A percentile compares a stretch with the other conserved stretches of the same genome.
phyloP scores from a whole-genome alignment of 2,797 vertebrate genomes.

The Phoxinus dragarum region DNA sequence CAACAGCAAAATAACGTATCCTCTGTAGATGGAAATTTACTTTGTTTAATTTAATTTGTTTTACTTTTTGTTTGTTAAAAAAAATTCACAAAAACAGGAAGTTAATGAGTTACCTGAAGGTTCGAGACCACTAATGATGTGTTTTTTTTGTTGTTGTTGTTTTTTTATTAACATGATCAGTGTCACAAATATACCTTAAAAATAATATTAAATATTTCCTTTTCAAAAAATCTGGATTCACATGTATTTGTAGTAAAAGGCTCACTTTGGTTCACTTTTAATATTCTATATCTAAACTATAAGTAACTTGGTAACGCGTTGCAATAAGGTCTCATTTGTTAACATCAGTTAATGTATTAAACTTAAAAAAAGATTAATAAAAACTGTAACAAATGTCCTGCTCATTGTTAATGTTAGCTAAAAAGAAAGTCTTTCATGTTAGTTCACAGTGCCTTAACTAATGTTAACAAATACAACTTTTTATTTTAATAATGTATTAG shows the following conservation, averaged over 20 bases:
- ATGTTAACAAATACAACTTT: too few relatives aligned
- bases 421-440: too few relatives aligned
- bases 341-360: too few relatives aligned
- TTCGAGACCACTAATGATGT: neutral
- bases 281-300: neutral
- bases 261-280: neutral
- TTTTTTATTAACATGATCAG: neutral
- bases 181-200: neutral
- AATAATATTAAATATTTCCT: neutral
- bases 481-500: too few relatives aligned
- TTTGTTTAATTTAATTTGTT: too few relatives aligned
- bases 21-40: conserved; percentile 54
- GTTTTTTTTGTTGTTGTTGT: neutral
- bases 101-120: neutral
- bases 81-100: neutral
- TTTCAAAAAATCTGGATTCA: neutral
- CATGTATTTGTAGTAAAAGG: neutral
- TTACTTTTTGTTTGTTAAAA: too few relatives aligned
- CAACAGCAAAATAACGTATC: conserved; percentile 95
- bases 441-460: too few relatives aligned
- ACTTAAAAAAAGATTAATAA: too few relatives aligned
- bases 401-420: too few relatives aligned
- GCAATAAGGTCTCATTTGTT: too few relatives aligned
- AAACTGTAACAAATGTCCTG: too few relatives aligned
- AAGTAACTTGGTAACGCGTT: neutral